Evolutionary conservation across 2,113 vertebrate genomes (phyloP), one percentile per base, ranked within the genome.

Genomic region (Caranx melampygus): DNA sequence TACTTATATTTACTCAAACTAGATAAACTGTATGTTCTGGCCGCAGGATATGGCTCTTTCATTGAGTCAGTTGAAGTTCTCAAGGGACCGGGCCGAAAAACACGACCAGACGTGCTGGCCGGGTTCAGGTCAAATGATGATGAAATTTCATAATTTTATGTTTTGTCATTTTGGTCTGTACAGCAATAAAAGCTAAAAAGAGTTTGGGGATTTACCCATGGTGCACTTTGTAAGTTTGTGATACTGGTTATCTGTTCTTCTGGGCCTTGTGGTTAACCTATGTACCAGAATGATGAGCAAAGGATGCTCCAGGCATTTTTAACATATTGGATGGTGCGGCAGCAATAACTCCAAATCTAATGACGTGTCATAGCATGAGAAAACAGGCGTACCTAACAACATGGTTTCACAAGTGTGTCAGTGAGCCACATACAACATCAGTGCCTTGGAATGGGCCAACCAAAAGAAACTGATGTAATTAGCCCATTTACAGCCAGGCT

Each of bases 381-480:
- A 52, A 5, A 44, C 5, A 58, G 16, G 59, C 21, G 55, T 47
- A 37, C 67, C 54, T 12, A 20, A 51, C 21, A 33, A 37, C n/a
- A 37, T 42, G 16, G 20, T 18, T 18, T 45, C 16, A 69, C 51
- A 3, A 35, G 40, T 14, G 15, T 44, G 35, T 34, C 16, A 47
- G 6, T 44, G 6, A 44, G 0, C 3, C 20, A 40, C 9, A 0
- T n/a, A 40, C 3, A 16, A 42, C 3, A 44, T 3, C 14, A 1
- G 52, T 13, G 21, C 42, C 14, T 11, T 74, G 5, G 12, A 67
- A 0, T 14, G 2, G 1, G 15, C 18, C 68, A 45, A 37, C 0
- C 6, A 73, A 78, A 76, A 55, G 13, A 21, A 65, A 62, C 70
- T 45, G 72, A 37, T 78, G 14, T 44, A 15, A 51, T 67, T 26